Evolutionary conservation across 1,140 invertebrate species (phyloP), one percentile per base, ranked within the genome.

Genomic region (Papilio polyxenes): DNA sequence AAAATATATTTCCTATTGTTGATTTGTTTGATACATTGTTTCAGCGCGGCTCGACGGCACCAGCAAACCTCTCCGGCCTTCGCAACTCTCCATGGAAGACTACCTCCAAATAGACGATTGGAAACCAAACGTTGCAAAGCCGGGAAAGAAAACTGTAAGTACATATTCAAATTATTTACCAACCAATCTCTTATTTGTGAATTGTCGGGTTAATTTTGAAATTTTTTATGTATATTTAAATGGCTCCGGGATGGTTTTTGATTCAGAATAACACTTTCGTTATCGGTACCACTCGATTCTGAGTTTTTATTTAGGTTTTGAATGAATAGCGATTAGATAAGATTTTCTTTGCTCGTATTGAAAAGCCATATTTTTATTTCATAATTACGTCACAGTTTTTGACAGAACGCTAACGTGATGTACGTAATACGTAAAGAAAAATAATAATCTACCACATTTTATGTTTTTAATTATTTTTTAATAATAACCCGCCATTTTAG

Each of bases 121-220:
- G 96, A 89, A 94, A 87, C 94, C 95, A 80, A 94, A 91, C 87
- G 94, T 94, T 80, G 95, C 96, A 79, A 95, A 95, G 86, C 96
- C 98, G n/a, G 98, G 98, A 80, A 98, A 98, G 91, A 99, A 99
- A 94, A 96, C 97, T 94, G 98, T 99, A 95, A 95, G 95, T 95
- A 89, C 85, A 82, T 75, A 20, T 15, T 56, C 8, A 17, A 17
- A 10, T 3, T 53, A 5, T 59, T 15, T 59, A 20, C 6, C 2
- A 40, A 2, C 40, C 6, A 59, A 59, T 59, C 8, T 59, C 17
- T 59, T n/a, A 7, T 59, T n/a, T 17, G n/a, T 59, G 17, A 59
- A 56, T 10, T 10, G 48, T 56, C 17, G 53, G 1, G 17, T 15
- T 1, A 3, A n/a, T n/a, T n/a, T 56, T 56, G 53, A 56, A n/a